Conservation (phyloP, 2,797 vertebrate species). For the Sciaenops ocellatus region DNA sequence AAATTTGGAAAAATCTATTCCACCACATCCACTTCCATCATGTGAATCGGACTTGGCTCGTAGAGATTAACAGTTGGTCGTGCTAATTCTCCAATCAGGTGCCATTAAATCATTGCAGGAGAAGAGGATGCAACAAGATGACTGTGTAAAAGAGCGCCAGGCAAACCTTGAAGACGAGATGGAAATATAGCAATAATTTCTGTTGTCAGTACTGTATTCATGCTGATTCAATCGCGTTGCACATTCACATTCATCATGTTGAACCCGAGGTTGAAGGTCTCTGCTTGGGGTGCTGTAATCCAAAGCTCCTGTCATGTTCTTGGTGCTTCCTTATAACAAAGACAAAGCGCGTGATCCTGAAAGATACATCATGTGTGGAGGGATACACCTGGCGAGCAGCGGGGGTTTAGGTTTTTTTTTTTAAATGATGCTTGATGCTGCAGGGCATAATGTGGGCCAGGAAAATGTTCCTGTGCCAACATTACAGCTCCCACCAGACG, state of each 20-base stretch:
- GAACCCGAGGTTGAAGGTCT: conserved; percentile 6
- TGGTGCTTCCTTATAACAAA: not conserved
- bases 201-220: not conserved
- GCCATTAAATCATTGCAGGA: too few species aligned
- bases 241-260: conserved; percentile 39
- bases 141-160: not conserved
- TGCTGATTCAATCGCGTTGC: conserved; percentile 8
- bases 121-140: not conserved
- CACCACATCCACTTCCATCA: too few species aligned
- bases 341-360: conserved; percentile 13
- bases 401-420: conserved; percentile 6
- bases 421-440: conserved; percentile 19
- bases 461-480: not conserved
- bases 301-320: conserved; percentile 7
- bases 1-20: too few species aligned
- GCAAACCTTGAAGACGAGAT: not conserved
- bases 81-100: too few species aligned
- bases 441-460: not conserved
- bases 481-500: not conserved
- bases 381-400: conserved; percentile 38
- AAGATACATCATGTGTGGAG: conserved; percentile 37
- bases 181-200: not conserved
- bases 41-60: too few species aligned
- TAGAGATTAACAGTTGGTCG: too few species aligned
- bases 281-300: conserved; percentile 7